These are phyloP conservation scores for Polylopha cassiicola DNA, from an alignment of 2,888 invertebrate species.

Conservation along the genomic window DNA sequence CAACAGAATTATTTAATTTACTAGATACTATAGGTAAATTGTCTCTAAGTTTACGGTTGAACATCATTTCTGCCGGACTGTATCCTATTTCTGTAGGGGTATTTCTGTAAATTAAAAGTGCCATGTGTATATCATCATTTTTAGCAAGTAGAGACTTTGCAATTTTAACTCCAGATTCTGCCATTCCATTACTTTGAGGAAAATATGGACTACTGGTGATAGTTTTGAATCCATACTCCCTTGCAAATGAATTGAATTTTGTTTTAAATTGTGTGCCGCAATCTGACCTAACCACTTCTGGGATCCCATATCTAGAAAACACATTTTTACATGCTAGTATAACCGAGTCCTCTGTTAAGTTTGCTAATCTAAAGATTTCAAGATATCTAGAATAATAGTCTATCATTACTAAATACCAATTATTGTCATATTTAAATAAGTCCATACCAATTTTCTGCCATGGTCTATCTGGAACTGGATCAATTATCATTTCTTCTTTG, in stretches of 20 bases:
- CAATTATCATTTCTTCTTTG: conserved; percentile 1
- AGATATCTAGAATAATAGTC: conserved; percentile 21
- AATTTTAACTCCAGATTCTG: conserved; percentile 14
- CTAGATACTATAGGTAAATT: neutral
- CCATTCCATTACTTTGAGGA: conserved; percentile 14
- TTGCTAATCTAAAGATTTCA: conserved; percentile 6
- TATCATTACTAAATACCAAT: conserved; percentile 13
- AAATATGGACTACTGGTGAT: conserved; percentile 19
- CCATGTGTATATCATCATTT: conserved; percentile 10
- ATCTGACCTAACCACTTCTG: conserved; percentile 15
- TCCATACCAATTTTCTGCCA: conserved; percentile 18
- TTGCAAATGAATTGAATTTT: conserved; percentile 13
- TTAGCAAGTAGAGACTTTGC: conserved; percentile 6
- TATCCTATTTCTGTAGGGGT: conserved; percentile 9
- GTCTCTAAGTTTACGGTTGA: conserved; percentile 1
- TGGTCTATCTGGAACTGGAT: conserved; percentile 5
- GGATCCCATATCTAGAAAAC: conserved; percentile 13
- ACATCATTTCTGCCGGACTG: conserved; percentile 11
- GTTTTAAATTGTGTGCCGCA: conserved; percentile 14
- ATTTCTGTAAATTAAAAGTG: conserved; percentile 13
- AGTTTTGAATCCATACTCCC: conserved; percentile 2
- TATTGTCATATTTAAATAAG: conserved; percentile 10
- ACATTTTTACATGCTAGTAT: conserved; percentile 7
- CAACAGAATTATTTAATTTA: neutral
- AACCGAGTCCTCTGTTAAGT: conserved; percentile 4